phyloP scores from a whole-genome alignment of 2,888 invertebrate genomes.

The Unio delphinus region DNA sequence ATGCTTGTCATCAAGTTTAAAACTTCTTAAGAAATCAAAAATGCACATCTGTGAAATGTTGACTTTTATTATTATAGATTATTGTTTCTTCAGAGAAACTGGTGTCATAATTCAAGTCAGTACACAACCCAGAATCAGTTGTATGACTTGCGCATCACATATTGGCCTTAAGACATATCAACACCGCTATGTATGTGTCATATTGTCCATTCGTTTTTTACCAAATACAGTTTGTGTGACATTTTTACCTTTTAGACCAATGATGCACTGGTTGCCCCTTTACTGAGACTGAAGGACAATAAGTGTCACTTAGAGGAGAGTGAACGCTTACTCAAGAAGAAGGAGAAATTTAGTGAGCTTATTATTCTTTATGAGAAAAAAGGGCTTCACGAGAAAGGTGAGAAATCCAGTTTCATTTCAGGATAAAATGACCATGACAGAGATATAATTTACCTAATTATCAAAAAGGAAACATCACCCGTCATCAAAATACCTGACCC shows the following conservation, averaged over 20 bases:
- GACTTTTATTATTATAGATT: no score
- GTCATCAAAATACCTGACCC: no score
- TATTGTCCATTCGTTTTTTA: not conserved
- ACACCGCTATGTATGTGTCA: not conserved
- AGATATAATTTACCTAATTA: no score
- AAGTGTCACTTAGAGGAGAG: slow-evolving; percentile 95
- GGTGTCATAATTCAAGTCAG: no score
- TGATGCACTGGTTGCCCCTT: slow-evolving; percentile 92
- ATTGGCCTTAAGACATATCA: not conserved
- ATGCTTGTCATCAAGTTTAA: no score
- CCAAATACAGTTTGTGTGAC: not conserved
- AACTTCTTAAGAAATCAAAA: no score
- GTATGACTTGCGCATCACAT: no score
- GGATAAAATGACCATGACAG: no score
- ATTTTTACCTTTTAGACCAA: slow-evolving; percentile 81
- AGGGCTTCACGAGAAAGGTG: slow-evolving; percentile 86
- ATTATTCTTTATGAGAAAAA: slow-evolving; percentile 96
- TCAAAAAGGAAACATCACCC: no score
- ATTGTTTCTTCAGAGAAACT: no score
- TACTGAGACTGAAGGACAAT: slow-evolving; percentile 86
- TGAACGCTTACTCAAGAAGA: slow-evolving; percentile 87
- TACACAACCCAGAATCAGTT: no score
- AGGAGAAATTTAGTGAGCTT: slow-evolving; percentile 91
- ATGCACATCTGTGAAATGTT: no score
- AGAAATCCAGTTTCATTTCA: not conserved